These are phyloP conservation scores for Phyllostomus hastatus DNA, from an alignment of 2,113 vertebrate genomes.

Conservation along the genomic window DNA sequence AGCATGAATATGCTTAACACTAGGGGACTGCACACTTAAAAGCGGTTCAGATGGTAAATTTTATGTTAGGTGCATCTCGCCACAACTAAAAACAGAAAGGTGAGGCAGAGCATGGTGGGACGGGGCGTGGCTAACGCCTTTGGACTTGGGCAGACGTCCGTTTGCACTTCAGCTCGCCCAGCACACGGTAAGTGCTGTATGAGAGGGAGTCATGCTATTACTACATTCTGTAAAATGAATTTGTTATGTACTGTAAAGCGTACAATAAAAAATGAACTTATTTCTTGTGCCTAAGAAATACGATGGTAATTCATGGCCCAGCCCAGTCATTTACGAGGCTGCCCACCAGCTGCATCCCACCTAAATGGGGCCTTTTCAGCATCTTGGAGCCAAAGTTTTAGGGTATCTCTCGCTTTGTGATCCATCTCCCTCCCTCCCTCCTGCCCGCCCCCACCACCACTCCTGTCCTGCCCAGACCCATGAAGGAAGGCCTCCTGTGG, in stretches of 20 bases:
- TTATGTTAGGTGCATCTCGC: not conserved
- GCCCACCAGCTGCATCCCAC: not conserved
- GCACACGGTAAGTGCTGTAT: not conserved
- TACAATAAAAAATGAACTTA: not conserved
- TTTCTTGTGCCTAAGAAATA: not conserved
- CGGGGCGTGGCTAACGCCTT: not conserved
- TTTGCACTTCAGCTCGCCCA: not conserved
- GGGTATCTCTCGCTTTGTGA: not conserved
- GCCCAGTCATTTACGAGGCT: not conserved
- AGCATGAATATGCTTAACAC: not conserved
- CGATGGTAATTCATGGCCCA: not conserved
- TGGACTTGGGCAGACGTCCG: not conserved
- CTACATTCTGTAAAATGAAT: not conserved
- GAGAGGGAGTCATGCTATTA: not conserved
- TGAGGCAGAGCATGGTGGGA: not conserved
- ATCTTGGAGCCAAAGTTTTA: not conserved
- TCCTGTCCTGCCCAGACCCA: not conserved
- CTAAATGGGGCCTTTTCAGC: not conserved
- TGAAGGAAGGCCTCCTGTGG: not conserved
- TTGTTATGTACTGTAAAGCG: not conserved
- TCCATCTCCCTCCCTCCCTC: not conserved
- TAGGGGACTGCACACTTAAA: not conserved
- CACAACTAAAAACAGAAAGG: not conserved
- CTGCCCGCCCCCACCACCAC: not conserved
- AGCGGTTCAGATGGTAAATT: not conserved